phyloP scores from a whole-genome alignment of 2,888 invertebrate genomes.

The Bursaphelenchus okinawaensis region DNA sequence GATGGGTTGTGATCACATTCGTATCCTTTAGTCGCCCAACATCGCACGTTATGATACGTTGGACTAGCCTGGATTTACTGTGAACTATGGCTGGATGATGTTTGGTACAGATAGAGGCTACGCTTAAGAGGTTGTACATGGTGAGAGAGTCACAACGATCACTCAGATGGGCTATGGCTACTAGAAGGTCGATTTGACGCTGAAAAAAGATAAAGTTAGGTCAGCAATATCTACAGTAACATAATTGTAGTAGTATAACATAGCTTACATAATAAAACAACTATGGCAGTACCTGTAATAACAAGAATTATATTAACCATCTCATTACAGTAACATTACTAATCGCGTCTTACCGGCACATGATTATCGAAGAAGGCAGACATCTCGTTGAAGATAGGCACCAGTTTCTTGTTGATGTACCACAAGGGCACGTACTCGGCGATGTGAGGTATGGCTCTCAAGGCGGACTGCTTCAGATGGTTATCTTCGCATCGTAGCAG shows the following conservation, averaged over 20 bases:
- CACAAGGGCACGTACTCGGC: slow-evolving; percentile 44
- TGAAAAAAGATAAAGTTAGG: slow-evolving; percentile 22
- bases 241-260: too few species aligned
- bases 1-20: slow-evolving; percentile 44
- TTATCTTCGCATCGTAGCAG: slow-evolving; percentile 29
- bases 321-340: too few species aligned
- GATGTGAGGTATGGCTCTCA: slow-evolving; percentile 43
- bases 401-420: slow-evolving; percentile 42
- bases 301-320: too few species aligned
- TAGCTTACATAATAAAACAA: too few species aligned
- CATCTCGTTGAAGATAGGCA: slow-evolving; percentile 44
- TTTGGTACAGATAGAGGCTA: slow-evolving; percentile 40
- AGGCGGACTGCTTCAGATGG: slow-evolving; percentile 40
- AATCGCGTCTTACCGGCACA: slow-evolving; percentile 44
- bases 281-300: too few species aligned
- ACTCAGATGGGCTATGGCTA: slow-evolving; percentile 42
- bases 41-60: slow-evolving; percentile 52
- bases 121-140: slow-evolving; percentile 37
- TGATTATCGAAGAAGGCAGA: slow-evolving; percentile 49
- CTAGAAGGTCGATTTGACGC: slow-evolving; percentile 52
- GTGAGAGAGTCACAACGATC: slow-evolving; percentile 48
- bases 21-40: slow-evolving; percentile 45
- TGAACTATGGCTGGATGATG: slow-evolving; percentile 55
- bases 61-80: slow-evolving; percentile 51
- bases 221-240: too few species aligned